These are phyloP conservation scores for Dicyrtomina minuta DNA, from an alignment of 2,888 invertebrate genomes.

Conservation along the genomic window DNA sequence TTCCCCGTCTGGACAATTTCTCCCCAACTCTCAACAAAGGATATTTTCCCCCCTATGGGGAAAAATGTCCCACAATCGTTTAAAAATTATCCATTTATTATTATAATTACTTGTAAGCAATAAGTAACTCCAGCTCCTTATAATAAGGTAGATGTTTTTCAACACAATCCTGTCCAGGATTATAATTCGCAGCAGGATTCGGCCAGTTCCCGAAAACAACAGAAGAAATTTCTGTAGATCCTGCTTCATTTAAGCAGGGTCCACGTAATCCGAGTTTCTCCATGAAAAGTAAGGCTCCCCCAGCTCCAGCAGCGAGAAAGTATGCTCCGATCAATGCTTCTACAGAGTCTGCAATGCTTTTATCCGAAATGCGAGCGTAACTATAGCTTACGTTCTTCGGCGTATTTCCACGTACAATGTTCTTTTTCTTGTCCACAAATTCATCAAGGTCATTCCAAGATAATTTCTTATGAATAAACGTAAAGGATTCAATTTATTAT, in stretches of 20 bases:
- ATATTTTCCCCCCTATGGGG: too few relatives aligned
- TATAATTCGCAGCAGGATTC: not conserved
- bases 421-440: not conserved
- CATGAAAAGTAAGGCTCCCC: conserved; percentile 63
- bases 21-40: too few relatives aligned
- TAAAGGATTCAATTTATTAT: too few relatives aligned
- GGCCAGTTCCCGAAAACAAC: conserved; percentile 18
- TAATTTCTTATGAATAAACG: too few relatives aligned
- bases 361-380: conserved; percentile 57
- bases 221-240: not conserved
- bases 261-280: conserved; percentile 65
- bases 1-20: too few relatives aligned
- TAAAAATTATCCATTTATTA: too few relatives aligned
- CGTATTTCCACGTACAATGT: not conserved
- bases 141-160: conserved; percentile 37
- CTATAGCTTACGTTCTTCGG: conserved; percentile 31
- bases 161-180: not conserved
- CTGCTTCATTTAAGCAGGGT: conserved; percentile 24
- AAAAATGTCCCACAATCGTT: too few relatives aligned
- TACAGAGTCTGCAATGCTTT: conserved; percentile 74
- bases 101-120: conserved; percentile 68
- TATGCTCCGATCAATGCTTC: conserved; percentile 83
- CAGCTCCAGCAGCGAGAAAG: conserved; percentile 63
- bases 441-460: not conserved
- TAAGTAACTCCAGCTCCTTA: conserved; percentile 62